phyloP scores from a whole-genome alignment of 2,113 vertebrate species.

The Plecturocebus donacophilus region DNA sequence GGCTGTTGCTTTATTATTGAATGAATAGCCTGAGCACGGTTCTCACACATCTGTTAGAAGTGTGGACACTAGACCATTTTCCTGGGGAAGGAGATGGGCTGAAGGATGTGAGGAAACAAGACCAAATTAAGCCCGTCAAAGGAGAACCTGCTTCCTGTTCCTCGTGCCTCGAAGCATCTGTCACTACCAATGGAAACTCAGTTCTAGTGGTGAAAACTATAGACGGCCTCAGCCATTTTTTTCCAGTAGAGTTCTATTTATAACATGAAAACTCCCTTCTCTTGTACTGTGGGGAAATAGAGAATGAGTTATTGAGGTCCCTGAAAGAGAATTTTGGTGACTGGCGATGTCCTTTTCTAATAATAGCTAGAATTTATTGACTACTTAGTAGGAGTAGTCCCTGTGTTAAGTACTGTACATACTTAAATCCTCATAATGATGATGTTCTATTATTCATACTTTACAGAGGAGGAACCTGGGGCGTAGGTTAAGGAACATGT shows the following conservation, averaged over 20 bases:
- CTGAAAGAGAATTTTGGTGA: background rate
- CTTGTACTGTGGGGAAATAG: background rate
- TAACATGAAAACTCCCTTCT: background rate
- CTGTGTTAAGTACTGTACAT: background rate
- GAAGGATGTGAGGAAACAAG: constrained; percentile 41
- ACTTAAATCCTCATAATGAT: background rate
- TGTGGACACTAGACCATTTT: constrained; percentile 60
- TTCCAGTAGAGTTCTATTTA: background rate
- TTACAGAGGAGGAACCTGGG: background rate
- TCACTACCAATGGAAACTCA: background rate
- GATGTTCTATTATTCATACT: background rate
- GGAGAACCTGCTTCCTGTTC: constrained; percentile 50
- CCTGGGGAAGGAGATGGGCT: constrained; percentile 56
- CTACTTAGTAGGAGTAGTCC: background rate
- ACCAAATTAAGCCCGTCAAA: background rate
- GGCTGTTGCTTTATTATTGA: background rate
- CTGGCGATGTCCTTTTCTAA: background rate
- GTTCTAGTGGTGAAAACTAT: background rate
- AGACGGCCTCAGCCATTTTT: background rate
- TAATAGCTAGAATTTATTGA: background rate
- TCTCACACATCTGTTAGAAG: constrained; percentile 43
- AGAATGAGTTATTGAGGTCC: background rate
- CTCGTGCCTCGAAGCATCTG: background rate
- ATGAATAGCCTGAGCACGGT: background rate
- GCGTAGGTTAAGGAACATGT: background rate